These are phyloP conservation scores for Drosophila buzzatii DNA, from an alignment of 2,888 invertebrate genomes.

Conservation along the genomic window DNA sequence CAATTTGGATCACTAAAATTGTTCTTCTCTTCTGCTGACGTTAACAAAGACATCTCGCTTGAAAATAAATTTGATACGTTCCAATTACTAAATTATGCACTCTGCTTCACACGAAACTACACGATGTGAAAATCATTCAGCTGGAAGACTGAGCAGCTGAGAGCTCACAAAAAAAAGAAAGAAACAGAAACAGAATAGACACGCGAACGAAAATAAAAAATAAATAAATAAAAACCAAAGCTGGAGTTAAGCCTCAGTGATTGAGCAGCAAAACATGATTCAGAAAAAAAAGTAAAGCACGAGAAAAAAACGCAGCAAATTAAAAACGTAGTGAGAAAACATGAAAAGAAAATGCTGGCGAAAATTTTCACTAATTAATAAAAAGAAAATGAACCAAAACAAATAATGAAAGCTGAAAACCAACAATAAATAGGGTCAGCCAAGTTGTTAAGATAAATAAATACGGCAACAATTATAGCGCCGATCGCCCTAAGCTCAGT, in stretches of 20 bases:
- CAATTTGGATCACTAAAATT: background rate
- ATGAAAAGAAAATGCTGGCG: conserved; percentile 51
- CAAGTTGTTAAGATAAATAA: background rate
- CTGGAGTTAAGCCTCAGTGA: conserved; percentile 44
- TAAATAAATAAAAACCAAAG: conserved; percentile 26
- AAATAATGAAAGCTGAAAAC: background rate
- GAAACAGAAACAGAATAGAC: conserved; percentile 5
- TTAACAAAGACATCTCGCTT: conserved; percentile 39
- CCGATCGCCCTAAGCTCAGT: background rate
- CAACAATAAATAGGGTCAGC: conserved; percentile 1
- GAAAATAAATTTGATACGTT: conserved; percentile 70
- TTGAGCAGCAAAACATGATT: conserved; percentile 30
- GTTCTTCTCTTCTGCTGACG: conserved; percentile 11
- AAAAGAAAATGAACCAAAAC: conserved; percentile 21
- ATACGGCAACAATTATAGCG: background rate
- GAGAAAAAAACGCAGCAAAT: conserved; percentile 44
- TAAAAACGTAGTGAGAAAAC: conserved; percentile 39
- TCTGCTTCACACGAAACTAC: conserved; percentile 45
- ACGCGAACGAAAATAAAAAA: conserved; percentile 9
- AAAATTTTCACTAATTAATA: conserved; percentile 64
- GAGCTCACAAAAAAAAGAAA: conserved; percentile 11
- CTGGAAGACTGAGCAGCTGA: conserved; percentile 79
- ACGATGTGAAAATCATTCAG: conserved; percentile 76
- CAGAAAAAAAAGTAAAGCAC: background rate
- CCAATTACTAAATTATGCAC: conserved; percentile 80